Base-by-base conservation (phyloP, 2,113 vertebrate species). In the Notarius quadriscutis region DNA sequence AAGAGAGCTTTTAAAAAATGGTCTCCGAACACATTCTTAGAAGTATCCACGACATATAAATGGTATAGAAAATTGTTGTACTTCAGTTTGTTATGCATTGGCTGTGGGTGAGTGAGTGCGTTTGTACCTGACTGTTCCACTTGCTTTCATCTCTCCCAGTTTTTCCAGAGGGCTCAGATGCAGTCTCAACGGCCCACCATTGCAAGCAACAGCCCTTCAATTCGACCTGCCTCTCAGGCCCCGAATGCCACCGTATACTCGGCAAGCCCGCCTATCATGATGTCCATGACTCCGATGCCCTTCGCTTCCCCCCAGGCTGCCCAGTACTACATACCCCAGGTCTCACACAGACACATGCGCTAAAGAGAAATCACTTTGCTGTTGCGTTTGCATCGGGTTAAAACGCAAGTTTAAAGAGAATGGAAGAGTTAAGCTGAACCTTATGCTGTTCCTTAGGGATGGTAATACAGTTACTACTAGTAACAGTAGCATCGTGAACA, bases 291-390 rank as follows among this genome's bases (percentile, higher is more conserved):
- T 88, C 94, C 97, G 95, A 98, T 99, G 98, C 96, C 97, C 89
- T 99, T 99, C 89, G 95, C 96, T 0, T 97, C 99, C 88, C 97
- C 97, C 84, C 98, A 98, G 95, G 96, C 97, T 62, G 94, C 97
- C 82, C 98, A 97, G 94, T 99, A 99, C 97, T 99, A 98, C 92
- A 98, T 99, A 88, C 96, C 96, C 78, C 98, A 98, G 98, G 98
- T 91, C 65, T 78, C 63, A 50, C 55, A 55, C 41, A 57, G n/a
- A 69, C 41, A 60, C 17, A 62, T 9, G n/a, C 41, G 11, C 11
- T 27, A 34, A 11, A 55, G 1, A 55, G 7, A 34, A 11, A 30
- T 30, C 27, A 58, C n/a, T 34, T 55, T 55, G 25, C 51, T 50
- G 8, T 75, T 75, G 18, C 4, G 11, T 72, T 72, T 72, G 34